Evolutionary conservation across 1,140 invertebrate genomes (phyloP).

Genomic region (Trichonephila clavipes): DNA sequence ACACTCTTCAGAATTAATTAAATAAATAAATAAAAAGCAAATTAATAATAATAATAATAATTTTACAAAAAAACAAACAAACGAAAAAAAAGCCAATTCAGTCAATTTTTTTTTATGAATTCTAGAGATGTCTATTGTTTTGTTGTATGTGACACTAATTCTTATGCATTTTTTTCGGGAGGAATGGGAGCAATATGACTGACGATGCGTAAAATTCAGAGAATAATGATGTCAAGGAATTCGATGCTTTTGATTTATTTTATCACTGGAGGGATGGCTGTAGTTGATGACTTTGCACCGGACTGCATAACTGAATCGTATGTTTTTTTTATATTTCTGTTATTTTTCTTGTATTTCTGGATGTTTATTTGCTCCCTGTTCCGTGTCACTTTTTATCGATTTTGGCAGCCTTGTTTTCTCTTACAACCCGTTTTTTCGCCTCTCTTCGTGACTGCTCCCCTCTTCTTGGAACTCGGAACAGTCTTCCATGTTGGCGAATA

Average conservation of each 20-base stretch:
- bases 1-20: no score
- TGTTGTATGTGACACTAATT: not conserved
- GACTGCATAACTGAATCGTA: not conserved
- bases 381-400: slow-evolving; percentile 24
- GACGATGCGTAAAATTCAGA: not conserved
- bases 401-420: slow-evolving; percentile 9
- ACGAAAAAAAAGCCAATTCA: not conserved
- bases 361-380: slow-evolving; percentile 2
- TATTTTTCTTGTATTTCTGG: not conserved
- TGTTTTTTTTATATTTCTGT: not conserved
- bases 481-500: not conserved
- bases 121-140: not conserved
- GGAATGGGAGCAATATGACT: not conserved
- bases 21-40: no score
- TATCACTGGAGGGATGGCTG: not conserved
- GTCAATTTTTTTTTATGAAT: not conserved
- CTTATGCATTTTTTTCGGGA: not conserved
- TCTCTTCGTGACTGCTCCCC: not conserved
- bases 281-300: not conserved
- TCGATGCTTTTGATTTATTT: not conserved
- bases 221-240: not conserved
- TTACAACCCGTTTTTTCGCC: not conserved
- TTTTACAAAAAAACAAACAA: no score
- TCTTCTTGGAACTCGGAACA: not conserved
- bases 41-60: no score